A percentile compares a stretch with the other conserved stretches of the same genome.
phyloP scores from a whole-genome alignment of 2,888 invertebrate genomes.

The Ophioninae sp. region DNA sequence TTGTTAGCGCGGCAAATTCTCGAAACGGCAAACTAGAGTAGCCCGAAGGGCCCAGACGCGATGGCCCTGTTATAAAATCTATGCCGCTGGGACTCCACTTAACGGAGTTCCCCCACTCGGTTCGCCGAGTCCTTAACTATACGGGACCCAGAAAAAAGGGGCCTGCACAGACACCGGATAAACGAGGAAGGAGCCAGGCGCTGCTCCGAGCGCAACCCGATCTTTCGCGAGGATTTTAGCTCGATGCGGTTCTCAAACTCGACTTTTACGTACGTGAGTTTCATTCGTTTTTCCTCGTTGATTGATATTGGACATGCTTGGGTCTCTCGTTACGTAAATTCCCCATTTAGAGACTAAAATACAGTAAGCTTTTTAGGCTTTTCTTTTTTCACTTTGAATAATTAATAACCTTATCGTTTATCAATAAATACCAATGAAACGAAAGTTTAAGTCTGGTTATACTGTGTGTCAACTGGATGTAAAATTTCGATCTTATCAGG shows the following conservation, averaged over 20 bases:
- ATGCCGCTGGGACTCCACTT: constrained; percentile 70
- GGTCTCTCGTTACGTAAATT: no score
- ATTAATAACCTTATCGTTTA: no score
- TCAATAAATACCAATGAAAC: no score
- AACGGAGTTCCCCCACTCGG: constrained; percentile 67
- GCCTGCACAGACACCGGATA: constrained; percentile 19
- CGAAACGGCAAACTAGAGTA: constrained; percentile 71
- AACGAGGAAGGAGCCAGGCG: background rate
- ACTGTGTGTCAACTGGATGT: no score
- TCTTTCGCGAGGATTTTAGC: constrained; percentile 19
- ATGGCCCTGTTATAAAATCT: constrained; percentile 73
- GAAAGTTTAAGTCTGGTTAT: no score
- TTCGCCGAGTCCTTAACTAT: constrained; percentile 25
- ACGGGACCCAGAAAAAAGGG: constrained; percentile 16
- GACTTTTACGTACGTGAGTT: no score
- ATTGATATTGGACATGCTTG: no score
- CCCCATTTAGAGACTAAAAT: no score
- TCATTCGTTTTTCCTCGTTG: no score
- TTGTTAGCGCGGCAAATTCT: constrained; percentile 54
- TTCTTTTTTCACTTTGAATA: no score
- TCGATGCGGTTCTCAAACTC: constrained; percentile 36
- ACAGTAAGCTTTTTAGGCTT: no score
- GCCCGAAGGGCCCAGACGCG: constrained; percentile 76
- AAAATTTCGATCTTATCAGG: no score
- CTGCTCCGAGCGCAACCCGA: background rate